Evolutionary conservation across 1,140 invertebrate genomes (phyloP).

Genomic region (Linepithema humile): DNA sequence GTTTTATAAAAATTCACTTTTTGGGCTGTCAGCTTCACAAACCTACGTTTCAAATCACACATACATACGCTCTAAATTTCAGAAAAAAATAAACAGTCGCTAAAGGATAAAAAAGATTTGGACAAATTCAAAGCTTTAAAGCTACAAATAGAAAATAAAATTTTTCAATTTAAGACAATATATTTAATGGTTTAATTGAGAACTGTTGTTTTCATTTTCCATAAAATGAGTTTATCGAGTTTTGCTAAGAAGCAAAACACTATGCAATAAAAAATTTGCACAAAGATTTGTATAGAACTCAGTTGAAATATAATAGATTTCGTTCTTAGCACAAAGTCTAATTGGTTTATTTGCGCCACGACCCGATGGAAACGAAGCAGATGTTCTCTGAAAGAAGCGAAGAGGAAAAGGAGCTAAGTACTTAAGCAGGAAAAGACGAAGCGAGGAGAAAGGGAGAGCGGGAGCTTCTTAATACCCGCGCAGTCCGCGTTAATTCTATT

Average conservation of each 20-base stretch:
- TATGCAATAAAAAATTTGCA: no score
- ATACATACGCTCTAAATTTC: slow-evolving; percentile 8
- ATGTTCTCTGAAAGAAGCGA: not conserved
- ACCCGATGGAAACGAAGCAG: not conserved
- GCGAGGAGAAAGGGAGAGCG: not conserved
- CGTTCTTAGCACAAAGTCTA: not conserved
- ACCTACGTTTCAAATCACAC: no score
- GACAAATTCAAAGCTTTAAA: not conserved
- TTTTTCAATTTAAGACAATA: not conserved
- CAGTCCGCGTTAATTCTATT: slow-evolving; percentile 52
- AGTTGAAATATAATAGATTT: not conserved
- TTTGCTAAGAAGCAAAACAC: no score
- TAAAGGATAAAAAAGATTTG: not conserved
- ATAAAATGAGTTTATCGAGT: no score
- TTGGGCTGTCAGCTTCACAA: no score
- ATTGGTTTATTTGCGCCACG: not conserved
- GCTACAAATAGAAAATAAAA: not conserved
- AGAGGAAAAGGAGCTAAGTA: not conserved
- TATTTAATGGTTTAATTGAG: not conserved
- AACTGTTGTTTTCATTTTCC: no score
- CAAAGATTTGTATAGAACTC: not conserved
- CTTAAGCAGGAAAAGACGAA: not conserved
- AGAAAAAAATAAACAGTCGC: not conserved
- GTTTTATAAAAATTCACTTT: no score
- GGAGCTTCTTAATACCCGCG: not conserved